Conservation (phyloP, 2,113 vertebrate genomes). For the Bos taurus region ARS-UCD2.0 NC_037342.1:38629501-38630000, state of each 20-base stretch:
- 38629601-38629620: background rate
- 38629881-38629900: background rate
- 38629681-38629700: background rate
- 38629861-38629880: background rate
- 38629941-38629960: background rate
- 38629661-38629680: background rate
- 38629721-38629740: background rate
- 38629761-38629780: background rate
- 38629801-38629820: background rate
- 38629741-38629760: background rate
- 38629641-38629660: background rate
- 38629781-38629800: background rate
- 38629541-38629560: background rate
- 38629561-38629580: background rate
- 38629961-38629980: background rate
- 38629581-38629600: background rate
- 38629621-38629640: background rate
- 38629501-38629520: background rate
- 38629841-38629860: background rate
- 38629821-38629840: background rate
- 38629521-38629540: background rate
- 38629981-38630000: background rate
- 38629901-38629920: background rate
- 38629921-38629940: slow-evolving; percentile 12
- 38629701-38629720: background rate